phyloP scores from a whole-genome alignment of 1,140 invertebrate genomes.

The Cherax quadricarinatus region DNA sequence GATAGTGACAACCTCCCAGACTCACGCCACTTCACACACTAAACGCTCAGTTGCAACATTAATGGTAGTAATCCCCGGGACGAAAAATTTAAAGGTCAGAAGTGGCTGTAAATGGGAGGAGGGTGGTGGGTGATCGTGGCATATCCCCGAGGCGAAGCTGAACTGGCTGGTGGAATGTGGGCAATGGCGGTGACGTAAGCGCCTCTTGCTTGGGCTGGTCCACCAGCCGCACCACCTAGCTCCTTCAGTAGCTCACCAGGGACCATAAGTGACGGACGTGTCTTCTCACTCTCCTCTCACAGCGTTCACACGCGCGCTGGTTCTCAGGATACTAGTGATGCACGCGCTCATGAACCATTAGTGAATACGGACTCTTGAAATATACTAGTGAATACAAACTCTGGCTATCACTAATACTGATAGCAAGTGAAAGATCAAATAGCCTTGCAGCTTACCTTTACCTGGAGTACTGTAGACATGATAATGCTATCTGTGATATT shows the following conservation, averaged over 20 bases:
- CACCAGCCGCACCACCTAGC: not conserved
- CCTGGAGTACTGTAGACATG: not conserved
- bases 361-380: not conserved
- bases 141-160: constrained; percentile 1
- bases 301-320: too few species aligned
- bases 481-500: not conserved
- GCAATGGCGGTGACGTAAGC: constrained; percentile 51
- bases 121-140: not conserved
- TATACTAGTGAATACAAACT: too few species aligned
- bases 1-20: not conserved
- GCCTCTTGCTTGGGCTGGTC: constrained; percentile 3
- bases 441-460: too few species aligned
- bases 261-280: constrained; percentile 12
- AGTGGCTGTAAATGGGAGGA: not conserved
- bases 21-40: not conserved
- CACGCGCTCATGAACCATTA: not conserved
- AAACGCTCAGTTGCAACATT: not conserved
- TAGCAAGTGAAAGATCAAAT: too few species aligned
- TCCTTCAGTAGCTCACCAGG: constrained; percentile 49
- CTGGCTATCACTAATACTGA: too few species aligned
- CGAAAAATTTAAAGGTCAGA: constrained; percentile 36
- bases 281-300: not conserved
- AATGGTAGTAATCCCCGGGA: not conserved
- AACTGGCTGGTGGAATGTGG: constrained; percentile 50
- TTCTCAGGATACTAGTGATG: not conserved